Base-by-base conservation (phyloP, 2,797 vertebrate genomes). In the Oceanodroma leucorhoa region DNA sequence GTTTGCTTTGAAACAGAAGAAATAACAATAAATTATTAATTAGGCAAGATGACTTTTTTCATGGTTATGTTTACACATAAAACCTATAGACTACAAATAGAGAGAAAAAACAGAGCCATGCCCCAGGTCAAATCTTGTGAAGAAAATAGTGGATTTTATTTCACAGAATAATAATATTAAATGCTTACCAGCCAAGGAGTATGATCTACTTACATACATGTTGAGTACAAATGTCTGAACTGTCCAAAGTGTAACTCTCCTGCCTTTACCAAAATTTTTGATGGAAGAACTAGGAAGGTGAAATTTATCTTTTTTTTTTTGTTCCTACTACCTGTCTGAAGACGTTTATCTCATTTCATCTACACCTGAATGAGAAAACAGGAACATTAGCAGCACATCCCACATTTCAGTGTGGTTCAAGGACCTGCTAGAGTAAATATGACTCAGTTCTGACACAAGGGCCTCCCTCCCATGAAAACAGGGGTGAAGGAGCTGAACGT, bases 1-100 rank as follows among this genome's bases (percentile, higher is more conserved):
- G 11, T 48, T 92, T 76, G 30, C 64, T 83, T 75, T 85, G 57
- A 92, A 92, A 72, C 9, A 41, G 29, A 50, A 82, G 30, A 77
- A 85, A 87, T n/a, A 87, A 73, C 20, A 87, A 40, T 87, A 51
- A 76, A 87, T 91, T 85, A 91, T 95, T 91, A 87, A 92, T 91
- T 73, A 73, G 29, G 55, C 5, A 91, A 55, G 30, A 51, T 18
- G 4, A 51, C 18, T 23, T 60, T 20, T 66, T 62, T 83, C 13
- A 8, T 48, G 5, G 17, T 60, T 73, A 22, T 45, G 20, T 84
- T 90, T 92, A 65, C 27, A 78, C 36, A 73, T 36, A 71, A 89
- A 79, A 45, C 12, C 53, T 57, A 7, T 54, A 34, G 38, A 34
- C 21, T 60, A n/a, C 29, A 60, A 36, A 48, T 5, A 58, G 27